phyloP scores from a whole-genome alignment of 2,888 invertebrate genomes.

The Ormia ochracea region DNA sequence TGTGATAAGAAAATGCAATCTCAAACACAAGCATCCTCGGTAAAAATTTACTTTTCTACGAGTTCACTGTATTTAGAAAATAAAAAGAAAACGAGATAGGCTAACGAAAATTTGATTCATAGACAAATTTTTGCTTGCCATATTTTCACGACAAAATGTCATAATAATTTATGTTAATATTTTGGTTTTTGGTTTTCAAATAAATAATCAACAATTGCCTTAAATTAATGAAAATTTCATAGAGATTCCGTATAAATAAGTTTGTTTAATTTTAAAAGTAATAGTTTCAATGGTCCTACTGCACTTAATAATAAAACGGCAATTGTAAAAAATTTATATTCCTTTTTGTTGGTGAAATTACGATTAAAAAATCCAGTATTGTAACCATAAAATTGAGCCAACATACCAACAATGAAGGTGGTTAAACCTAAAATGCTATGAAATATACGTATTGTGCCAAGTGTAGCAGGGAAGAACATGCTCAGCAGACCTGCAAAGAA shows the following conservation, averaged over 20 bases:
- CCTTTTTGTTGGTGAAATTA: conserved; percentile 67
- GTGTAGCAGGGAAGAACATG: conserved; percentile 53
- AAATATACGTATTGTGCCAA: neutral
- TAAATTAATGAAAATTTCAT: conserved; percentile 9
- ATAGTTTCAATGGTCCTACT: conserved; percentile 57
- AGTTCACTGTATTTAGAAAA: no score
- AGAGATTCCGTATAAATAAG: conserved; percentile 22
- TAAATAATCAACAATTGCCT: conserved; percentile 1
- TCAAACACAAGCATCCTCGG: no score
- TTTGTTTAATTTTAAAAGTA: conserved; percentile 16
- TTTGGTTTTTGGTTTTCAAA: neutral
- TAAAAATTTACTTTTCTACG: no score
- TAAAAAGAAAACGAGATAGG: no score
- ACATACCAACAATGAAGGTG: conserved; percentile 69
- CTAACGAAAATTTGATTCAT: no score
- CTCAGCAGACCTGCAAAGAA: conserved; percentile 66
- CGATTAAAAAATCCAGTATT: conserved; percentile 72
- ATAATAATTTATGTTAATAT: neutral
- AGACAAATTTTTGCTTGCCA: no score
- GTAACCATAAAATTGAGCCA: conserved; percentile 70
- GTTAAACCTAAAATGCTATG: conserved; percentile 69
- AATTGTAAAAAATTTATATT: conserved; percentile 68
- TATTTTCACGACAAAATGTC: no score
- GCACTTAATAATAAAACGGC: conserved; percentile 59
- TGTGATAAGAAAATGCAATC: no score